These are phyloP conservation scores for Penaeus japonicus DNA, from an alignment of 1,140 invertebrate species.

Conservation along the genomic window DNA sequence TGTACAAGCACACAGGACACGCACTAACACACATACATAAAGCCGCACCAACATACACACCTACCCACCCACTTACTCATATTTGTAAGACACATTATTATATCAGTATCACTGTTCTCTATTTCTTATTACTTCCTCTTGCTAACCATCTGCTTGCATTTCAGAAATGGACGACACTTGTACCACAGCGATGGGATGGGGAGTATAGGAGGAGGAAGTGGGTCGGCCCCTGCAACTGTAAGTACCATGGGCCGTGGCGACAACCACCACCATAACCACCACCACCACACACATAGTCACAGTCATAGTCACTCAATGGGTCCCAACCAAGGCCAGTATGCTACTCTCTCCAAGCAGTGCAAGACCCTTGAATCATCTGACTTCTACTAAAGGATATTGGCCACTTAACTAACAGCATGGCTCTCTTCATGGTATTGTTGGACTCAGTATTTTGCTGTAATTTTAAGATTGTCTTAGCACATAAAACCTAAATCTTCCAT, in stretches of 20 bases:
- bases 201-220: conserved; percentile 54
- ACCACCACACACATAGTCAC: conserved; percentile 53
- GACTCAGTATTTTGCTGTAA: background rate
- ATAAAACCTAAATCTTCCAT: background rate
- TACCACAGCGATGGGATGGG: conserved; percentile 58
- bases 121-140: background rate
- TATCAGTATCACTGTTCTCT: background rate
- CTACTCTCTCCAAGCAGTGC: conserved; percentile 88
- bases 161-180: conserved; percentile 56
- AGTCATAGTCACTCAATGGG: conserved; percentile 52
- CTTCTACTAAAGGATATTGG: conserved; percentile 81
- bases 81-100: background rate
- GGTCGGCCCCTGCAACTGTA: conserved; percentile 39
- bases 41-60: no score
- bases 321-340: conserved; percentile 64
- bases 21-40: background rate
- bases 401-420: conserved; percentile 12
- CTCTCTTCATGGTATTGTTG: conserved; percentile 16
- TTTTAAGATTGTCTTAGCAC: background rate
- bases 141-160: background rate
- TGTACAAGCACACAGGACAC: background rate
- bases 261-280: conserved; percentile 49
- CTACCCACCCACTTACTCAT: background rate
- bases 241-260: conserved; percentile 30
- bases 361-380: conserved; percentile 92